A percentile compares a stretch with the other conserved stretches of the same genome.
These are phyloP conservation scores for Microtus pennsylvanicus DNA, from an alignment of 2,113 vertebrate genomes.

Conservation along the genomic window DNA sequence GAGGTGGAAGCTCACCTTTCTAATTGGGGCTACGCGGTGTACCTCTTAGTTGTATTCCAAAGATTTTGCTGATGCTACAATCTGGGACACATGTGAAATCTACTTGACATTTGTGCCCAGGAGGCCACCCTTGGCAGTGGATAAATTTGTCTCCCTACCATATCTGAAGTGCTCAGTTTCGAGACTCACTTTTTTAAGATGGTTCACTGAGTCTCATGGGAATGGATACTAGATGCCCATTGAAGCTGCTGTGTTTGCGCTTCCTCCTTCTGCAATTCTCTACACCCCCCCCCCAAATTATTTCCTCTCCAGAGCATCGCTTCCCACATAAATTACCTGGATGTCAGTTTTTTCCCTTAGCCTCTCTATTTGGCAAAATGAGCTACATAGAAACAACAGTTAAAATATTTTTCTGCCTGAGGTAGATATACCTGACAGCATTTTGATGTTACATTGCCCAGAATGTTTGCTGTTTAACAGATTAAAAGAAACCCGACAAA, in stretches of 20 bases:
- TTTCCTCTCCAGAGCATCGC: neutral
- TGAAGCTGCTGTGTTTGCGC: neutral
- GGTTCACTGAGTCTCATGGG: neutral
- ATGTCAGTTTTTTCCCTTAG: slow-evolving; percentile 26
- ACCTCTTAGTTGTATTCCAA: neutral
- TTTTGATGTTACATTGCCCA: slow-evolving; percentile 51
- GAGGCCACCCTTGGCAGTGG: neutral
- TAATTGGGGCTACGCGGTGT: neutral
- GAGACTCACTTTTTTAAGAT: neutral
- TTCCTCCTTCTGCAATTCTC: neutral
- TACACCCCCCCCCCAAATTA: neutral
- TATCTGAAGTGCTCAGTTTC: neutral
- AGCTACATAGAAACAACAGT: neutral
- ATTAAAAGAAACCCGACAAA: neutral
- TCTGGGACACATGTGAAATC: neutral
- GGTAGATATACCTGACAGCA: slow-evolving; percentile 56
- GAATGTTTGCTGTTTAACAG: slow-evolving; percentile 53
- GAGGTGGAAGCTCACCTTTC: neutral
- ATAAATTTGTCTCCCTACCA: neutral
- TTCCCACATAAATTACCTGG: slow-evolving; percentile 48
- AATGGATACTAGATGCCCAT: neutral
- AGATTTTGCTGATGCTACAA: neutral
- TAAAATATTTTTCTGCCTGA: slow-evolving; percentile 58
- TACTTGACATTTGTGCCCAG: neutral
- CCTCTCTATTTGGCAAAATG: slow-evolving; percentile 37